phyloP scores from a whole-genome alignment of 2,113 vertebrate species.

The Martes martes region DNA sequence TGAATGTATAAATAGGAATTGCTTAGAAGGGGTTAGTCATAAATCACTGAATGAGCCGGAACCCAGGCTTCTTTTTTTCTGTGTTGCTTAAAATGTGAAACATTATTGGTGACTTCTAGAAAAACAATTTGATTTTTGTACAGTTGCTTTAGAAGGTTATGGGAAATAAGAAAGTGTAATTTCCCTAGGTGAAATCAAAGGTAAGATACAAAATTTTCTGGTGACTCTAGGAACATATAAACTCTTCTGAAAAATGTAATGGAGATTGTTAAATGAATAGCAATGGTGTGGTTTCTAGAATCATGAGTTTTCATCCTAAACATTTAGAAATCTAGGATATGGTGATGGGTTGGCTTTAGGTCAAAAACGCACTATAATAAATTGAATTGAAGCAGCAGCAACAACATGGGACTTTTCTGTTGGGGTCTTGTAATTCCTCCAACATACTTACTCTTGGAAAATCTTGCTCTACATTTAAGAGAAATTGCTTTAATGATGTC shows the following conservation, averaged over 20 bases:
- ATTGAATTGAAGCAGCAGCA: slow-evolving; percentile 61
- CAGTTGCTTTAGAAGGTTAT: slow-evolving; percentile 60
- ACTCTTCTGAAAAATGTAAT: slow-evolving; percentile 55
- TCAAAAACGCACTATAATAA: slow-evolving; percentile 68
- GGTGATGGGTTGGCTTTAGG: slow-evolving; percentile 68
- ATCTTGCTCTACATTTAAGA: not conserved
- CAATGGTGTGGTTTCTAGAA: slow-evolving; percentile 65
- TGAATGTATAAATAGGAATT: slow-evolving; percentile 83
- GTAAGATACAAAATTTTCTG: slow-evolving; percentile 67
- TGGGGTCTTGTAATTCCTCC: not conserved
- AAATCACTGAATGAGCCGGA: slow-evolving; percentile 80
- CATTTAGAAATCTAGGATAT: slow-evolving; percentile 65
- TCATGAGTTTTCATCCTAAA: slow-evolving; percentile 74
- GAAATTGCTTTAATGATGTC: not conserved
- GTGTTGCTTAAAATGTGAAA: slow-evolving; percentile 78
- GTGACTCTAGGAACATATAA: slow-evolving; percentile 56
- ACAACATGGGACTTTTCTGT: slow-evolving; percentile 46
- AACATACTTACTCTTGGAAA: slow-evolving; percentile 38
- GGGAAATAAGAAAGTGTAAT: slow-evolving; percentile 68
- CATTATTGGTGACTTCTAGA: slow-evolving; percentile 75
- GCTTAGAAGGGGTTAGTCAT: slow-evolving; percentile 81
- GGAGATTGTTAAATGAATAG: slow-evolving; percentile 59
- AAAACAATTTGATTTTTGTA: slow-evolving; percentile 77
- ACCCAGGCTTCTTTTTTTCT: slow-evolving; percentile 61
- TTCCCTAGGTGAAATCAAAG: slow-evolving; percentile 61